A percentile compares a stretch with the other conserved stretches of the same genome.
phyloP scores from a whole-genome alignment of 2,888 invertebrate species.

The Nephrotoma flavescens region DNA sequence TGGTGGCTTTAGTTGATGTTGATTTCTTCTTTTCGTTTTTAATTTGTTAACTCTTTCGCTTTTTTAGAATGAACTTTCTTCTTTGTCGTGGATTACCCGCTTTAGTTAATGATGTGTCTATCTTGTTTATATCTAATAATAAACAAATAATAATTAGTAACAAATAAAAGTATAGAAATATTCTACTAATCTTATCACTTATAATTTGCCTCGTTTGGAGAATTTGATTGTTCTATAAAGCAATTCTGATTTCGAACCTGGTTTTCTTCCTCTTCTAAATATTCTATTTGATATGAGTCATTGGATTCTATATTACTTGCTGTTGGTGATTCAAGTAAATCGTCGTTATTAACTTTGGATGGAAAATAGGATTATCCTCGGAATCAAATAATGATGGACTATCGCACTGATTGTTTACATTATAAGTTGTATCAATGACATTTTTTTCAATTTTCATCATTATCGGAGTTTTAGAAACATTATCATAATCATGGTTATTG shows the following conservation, averaged over 20 bases:
- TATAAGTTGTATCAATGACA: neutral
- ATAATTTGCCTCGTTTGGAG: neutral
- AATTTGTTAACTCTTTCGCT: neutral
- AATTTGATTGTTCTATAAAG: neutral
- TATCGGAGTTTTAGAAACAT: neutral
- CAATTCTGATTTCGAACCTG: too few species aligned
- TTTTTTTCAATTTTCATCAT: neutral
- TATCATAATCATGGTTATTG: neutral
- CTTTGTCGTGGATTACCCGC: too few species aligned
- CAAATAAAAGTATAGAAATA: neutral
- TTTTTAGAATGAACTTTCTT: too few species aligned
- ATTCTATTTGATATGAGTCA: neutral
- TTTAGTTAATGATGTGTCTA: too few species aligned
- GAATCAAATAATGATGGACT: neutral
- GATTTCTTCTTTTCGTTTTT: neutral
- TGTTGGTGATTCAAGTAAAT: neutral
- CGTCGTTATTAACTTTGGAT: neutral
- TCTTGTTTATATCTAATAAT: too few species aligned
- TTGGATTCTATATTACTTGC: neutral
- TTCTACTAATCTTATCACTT: neutral
- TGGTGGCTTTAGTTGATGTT: neutral
- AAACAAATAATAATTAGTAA: too few species aligned
- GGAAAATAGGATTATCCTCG: neutral
- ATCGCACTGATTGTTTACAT: neutral
- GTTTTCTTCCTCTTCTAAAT: too few species aligned